Evolutionary conservation across 2,888 invertebrate species (phyloP), one percentile per base, ranked within the genome.

Genomic region (Steinernema scapterisci): DNA sequence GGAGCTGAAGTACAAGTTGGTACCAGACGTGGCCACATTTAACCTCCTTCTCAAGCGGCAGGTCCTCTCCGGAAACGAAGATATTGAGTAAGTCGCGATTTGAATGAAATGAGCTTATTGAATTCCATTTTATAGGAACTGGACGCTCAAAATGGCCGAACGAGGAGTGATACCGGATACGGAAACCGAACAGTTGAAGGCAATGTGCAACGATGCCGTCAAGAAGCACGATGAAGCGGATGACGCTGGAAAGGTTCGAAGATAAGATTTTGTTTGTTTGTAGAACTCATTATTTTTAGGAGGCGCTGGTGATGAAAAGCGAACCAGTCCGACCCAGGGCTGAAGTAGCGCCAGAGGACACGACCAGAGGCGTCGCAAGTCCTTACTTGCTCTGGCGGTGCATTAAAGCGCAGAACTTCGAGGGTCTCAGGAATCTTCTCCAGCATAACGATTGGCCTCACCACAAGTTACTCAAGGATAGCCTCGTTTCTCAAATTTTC

Each of bases 181-280:
- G 9, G 56, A 78, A 13, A 78, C 80, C 13, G 78, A 82, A 23
- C 76, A 77, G 1, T 48, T 81, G 6, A 77, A 78, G 1, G 77
- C 81, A 2, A 82, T 79, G 31, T 78, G 77, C 25, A 78, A 78
- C 70, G 80, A 81, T 0, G 27, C 81, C 1, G 25, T 77, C 45
- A 80, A 81, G 7, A 75, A 77, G 38, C 72, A 79, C 48, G 63
- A 72, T 13, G 82, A 82, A 48, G 79, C 80, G 0, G 81, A 83
- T 52, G 78, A 80, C 0, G 72, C 83, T n/a, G n/a, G n/a, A n/a
- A n/a, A n/a, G n/a, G n/a, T n/a, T n/a, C n/a, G n/a, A n/a, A n/a
- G n/a, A n/a, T n/a, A n/a, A n/a, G n/a, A n/a, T n/a, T n/a, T n/a
- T n/a, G n/a, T n/a, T n/a, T n/a, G n/a, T n/a, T n/a, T n/a, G n/a